Evolutionary conservation across 2,888 invertebrate genomes (phyloP).

Genomic region (Stenichneumon culpator): DNA sequence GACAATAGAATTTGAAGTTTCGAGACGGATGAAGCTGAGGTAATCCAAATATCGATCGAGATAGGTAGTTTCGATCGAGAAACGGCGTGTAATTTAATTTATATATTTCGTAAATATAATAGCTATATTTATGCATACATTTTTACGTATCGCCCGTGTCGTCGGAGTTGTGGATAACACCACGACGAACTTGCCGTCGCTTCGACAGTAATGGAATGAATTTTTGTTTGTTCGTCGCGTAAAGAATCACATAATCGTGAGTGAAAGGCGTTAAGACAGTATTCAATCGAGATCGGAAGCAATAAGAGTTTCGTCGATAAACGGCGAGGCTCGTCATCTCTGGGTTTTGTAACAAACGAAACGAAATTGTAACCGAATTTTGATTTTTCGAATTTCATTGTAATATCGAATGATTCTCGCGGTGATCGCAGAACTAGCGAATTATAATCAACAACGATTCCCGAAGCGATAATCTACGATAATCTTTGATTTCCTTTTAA

Average conservation of each 20-base stretch:
- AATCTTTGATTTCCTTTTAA: background rate
- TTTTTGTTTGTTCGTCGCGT: background rate
- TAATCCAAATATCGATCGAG: slow-evolving; percentile 41
- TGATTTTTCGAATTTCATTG: slow-evolving; percentile 9
- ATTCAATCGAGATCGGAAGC: slow-evolving; percentile 54
- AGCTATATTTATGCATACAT: slow-evolving; percentile 52
- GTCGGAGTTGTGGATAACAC: background rate
- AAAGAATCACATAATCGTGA: slow-evolving; percentile 15
- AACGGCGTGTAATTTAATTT: slow-evolving; percentile 57
- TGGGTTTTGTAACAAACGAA: slow-evolving; percentile 39
- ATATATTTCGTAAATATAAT: slow-evolving; percentile 56
- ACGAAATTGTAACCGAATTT: background rate
- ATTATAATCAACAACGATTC: background rate
- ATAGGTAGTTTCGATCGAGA: slow-evolving; percentile 7
- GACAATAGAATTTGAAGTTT: slow-evolving; percentile 19
- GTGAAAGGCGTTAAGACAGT: slow-evolving; percentile 47
- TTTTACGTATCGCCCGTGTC: slow-evolving; percentile 47
- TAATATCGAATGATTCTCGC: background rate
- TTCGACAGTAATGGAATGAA: slow-evolving; percentile 6
- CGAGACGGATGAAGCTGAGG: background rate
- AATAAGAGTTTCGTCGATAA: slow-evolving; percentile 33
- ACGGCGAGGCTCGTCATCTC: slow-evolving; percentile 17
- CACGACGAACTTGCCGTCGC: slow-evolving; percentile 15
- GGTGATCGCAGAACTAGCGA: background rate
- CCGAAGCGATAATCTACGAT: slow-evolving; percentile 12